phyloP scores from a whole-genome alignment of 2,797 vertebrate genomes.

The Halcyon smyrnensis region DNA sequence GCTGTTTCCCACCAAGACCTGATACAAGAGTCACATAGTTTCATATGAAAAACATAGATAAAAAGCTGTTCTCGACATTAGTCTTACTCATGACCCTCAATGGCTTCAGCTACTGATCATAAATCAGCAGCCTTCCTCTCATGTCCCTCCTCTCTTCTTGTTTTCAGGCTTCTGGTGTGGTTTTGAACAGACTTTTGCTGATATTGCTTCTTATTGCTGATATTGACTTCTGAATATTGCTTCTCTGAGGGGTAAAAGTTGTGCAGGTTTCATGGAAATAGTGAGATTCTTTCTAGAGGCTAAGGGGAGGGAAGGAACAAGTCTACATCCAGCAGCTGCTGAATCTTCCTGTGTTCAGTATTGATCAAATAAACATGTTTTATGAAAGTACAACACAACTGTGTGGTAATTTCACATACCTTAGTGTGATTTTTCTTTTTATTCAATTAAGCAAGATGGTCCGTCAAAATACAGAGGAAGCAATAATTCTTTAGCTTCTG shows the following conservation, averaged over 20 bases:
- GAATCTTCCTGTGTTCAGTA: neutral
- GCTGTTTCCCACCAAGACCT: too few relatives aligned
- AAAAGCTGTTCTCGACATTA: neutral
- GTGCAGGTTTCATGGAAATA: neutral
- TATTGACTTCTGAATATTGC: neutral
- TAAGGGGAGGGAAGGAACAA: neutral
- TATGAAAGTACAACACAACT: neutral
- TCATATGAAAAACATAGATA: neutral
- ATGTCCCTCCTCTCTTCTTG: neutral
- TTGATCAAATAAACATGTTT: neutral
- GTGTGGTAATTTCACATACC: neutral
- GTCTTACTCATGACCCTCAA: neutral
- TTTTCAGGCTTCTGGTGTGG: neutral
- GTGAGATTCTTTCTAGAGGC: neutral
- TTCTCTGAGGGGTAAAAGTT: neutral
- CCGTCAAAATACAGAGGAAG: neutral
- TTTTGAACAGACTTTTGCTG: neutral
- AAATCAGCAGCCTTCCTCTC: neutral
- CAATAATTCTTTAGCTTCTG: neutral
- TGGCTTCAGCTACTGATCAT: neutral
- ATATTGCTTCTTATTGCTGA: too few relatives aligned
- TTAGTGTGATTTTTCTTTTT: neutral
- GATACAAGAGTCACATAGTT: neutral
- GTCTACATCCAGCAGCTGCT: neutral
- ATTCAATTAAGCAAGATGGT: neutral